phyloP scores from a whole-genome alignment of 2,888 invertebrate species.

The Diaphora mendica region DNA sequence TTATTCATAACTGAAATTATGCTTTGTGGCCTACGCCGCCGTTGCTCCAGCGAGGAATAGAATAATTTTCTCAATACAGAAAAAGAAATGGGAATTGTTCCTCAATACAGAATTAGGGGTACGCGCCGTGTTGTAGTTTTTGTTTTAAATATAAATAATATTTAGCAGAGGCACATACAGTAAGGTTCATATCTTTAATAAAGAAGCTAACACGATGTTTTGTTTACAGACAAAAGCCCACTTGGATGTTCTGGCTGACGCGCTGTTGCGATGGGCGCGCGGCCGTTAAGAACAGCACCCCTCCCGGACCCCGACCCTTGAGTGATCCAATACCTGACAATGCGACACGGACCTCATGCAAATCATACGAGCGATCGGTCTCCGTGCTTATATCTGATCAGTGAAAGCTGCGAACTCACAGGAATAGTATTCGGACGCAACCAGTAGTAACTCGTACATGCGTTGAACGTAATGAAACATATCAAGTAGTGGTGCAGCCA shows the following conservation, averaged over 20 bases:
- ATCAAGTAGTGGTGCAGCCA: slow-evolving; percentile 84
- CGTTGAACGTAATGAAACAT: slow-evolving; percentile 83
- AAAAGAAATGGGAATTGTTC: neutral
- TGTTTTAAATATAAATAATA: neutral
- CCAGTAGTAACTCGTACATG: slow-evolving; percentile 76
- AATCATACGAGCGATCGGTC: slow-evolving; percentile 63
- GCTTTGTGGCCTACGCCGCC: too few species aligned
- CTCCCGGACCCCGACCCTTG: slow-evolving; percentile 63
- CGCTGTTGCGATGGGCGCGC: slow-evolving; percentile 96
- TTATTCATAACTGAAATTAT: too few species aligned
- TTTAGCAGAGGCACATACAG: neutral
- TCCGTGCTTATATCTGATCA: slow-evolving; percentile 71
- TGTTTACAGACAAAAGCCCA: slow-evolving; percentile 96
- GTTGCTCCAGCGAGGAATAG: too few species aligned
- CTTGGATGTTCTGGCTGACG: slow-evolving; percentile 97
- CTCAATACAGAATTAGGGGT: neutral
- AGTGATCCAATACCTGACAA: slow-evolving; percentile 69
- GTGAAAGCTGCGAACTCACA: slow-evolving; percentile 77
- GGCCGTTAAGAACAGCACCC: slow-evolving; percentile 90
- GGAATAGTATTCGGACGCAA: slow-evolving; percentile 77
- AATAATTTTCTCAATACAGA: too few species aligned
- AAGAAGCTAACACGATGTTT: slow-evolving; percentile 5
- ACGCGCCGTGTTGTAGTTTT: neutral
- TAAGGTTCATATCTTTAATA: neutral
- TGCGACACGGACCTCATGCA: slow-evolving; percentile 69